Percentiles rank a stretch among this genome's conserved stretches.
Conservation (phyloP, 2,888 invertebrate genomes). For the Yponomeuta cagnagella region DNA sequence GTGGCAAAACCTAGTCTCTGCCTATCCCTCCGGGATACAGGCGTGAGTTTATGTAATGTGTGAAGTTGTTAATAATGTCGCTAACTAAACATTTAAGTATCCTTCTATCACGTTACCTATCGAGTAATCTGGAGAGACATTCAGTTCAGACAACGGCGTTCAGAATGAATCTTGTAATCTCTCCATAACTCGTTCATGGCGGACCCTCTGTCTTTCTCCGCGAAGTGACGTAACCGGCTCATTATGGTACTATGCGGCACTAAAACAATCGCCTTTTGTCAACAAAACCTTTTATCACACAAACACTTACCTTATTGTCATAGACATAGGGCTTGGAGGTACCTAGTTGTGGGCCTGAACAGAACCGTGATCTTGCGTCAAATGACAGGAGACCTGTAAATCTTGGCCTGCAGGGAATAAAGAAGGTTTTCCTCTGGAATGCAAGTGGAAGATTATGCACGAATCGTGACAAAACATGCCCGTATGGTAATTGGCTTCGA, state of each 20-base stretch:
- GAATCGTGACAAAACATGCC: conserved; percentile 6
- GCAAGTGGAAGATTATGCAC: not conserved
- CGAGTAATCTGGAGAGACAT: no score
- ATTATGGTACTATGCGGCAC: not conserved
- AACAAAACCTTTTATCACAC: not conserved
- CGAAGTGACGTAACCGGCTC: not conserved
- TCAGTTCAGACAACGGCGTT: no score
- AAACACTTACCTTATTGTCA: not conserved
- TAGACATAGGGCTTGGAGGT: not conserved
- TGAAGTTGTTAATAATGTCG: no score
- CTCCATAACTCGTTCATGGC: no score
- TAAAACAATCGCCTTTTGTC: not conserved
- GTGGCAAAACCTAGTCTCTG: no score
- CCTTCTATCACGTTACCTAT: no score
- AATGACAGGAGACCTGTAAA: not conserved
- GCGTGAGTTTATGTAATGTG: no score
- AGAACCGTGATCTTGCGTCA: conserved; percentile 2
- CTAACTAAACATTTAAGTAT: no score
- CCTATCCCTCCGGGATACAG: no score
- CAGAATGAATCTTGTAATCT: no score
- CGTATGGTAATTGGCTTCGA: conserved; percentile 2
- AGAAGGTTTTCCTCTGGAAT: not conserved
- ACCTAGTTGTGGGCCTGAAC: not conserved
- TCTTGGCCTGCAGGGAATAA: not conserved
- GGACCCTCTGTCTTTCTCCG: not conserved